Evolutionary conservation across 1,140 invertebrate genomes (phyloP), one percentile per base, ranked within the genome.

Genomic region (Bombus pyrosoma): DNA sequence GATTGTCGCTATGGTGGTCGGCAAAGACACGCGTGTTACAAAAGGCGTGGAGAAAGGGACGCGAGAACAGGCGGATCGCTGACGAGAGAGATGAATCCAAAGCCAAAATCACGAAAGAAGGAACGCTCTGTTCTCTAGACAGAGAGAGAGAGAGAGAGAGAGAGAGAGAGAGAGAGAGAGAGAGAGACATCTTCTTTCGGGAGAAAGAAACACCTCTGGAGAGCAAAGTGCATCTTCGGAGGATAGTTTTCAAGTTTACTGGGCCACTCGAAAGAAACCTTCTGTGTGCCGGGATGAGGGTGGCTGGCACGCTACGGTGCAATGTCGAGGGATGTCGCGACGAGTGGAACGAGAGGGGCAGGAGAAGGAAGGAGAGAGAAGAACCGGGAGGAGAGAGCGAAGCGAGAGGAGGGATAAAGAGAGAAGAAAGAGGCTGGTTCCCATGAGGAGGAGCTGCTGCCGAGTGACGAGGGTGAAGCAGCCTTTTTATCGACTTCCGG

Each of bases 401-500:
- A 47, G 62, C 32, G 39, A 8, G 34, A 25, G 59, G 28, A 68
- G 71, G 84, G 37, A 73, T 47, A 76, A 83, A 77, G 83, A 66
- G 83, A 80, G 85, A 87, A 84, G 86, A 71, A 89, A 89, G 81
- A 90, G 74, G 88, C 82, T 90, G 88, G 89, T 90, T 89, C 90
- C 88, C 86, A 91, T 88, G 91, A 87, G 76, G 90, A 91, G 86
- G 89, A 90, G 90, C 92, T 86, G 88, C 92, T 92, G 93, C 91
- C 91, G 93, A 94, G 93, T 94, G 94, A 94, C 93, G 94, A 95
- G 95, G 94, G 95, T 94, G 93, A 94, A 95, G 92, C 87, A 92
- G 92, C 93, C 93, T 95, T 95, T 95, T 95, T 95, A 95, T 95
- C 94, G 94, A 95, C 95, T 95, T 95, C 95, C 95, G 95, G 94